Percentiles rank a stretch among this genome's conserved stretches.
Evolutionary conservation across 1,140 invertebrate genomes (phyloP).

Genomic region (Bombus impatiens): DNA sequence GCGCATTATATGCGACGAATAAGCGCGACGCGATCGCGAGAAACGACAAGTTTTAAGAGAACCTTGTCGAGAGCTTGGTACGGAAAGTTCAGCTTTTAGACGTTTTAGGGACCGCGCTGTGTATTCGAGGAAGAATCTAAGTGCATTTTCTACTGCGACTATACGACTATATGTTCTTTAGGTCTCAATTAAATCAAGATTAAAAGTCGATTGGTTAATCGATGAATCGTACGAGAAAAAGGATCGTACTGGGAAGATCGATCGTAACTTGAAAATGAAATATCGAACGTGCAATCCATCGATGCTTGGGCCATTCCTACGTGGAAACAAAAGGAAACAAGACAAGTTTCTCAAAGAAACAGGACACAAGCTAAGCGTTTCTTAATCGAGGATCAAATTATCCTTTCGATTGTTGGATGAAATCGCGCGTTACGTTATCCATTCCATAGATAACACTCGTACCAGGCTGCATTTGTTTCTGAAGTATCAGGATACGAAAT

Average conservation of each 20-base stretch:
- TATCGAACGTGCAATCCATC: conserved; percentile 18
- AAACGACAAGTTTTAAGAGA: neutral
- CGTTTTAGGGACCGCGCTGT: neutral
- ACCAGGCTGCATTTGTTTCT: conserved; percentile 18
- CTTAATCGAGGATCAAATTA: conserved; percentile 2
- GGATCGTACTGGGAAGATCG: neutral
- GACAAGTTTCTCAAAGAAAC: neutral
- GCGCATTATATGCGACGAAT: neutral
- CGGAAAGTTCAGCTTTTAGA: neutral
- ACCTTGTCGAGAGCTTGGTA: neutral
- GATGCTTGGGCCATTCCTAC: conserved; percentile 5
- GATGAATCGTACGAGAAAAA: neutral
- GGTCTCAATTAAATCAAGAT: conserved; percentile 16
- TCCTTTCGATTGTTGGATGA: neutral
- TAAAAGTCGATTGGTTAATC: conserved; percentile 5
- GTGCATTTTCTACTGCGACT: neutral
- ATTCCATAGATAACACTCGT: conserved; percentile 39
- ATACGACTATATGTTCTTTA: neutral
- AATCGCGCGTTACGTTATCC: neutral
- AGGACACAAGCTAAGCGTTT: neutral
- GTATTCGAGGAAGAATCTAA: neutral
- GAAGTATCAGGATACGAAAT: neutral
- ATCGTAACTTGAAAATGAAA: neutral
- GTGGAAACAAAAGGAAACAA: neutral
- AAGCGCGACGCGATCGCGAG: neutral